A percentile compares a stretch with the other conserved stretches of the same genome.
Evolutionary conservation across 2,113 vertebrate species (phyloP).

Genomic region (Clarias batrachus): DNA sequence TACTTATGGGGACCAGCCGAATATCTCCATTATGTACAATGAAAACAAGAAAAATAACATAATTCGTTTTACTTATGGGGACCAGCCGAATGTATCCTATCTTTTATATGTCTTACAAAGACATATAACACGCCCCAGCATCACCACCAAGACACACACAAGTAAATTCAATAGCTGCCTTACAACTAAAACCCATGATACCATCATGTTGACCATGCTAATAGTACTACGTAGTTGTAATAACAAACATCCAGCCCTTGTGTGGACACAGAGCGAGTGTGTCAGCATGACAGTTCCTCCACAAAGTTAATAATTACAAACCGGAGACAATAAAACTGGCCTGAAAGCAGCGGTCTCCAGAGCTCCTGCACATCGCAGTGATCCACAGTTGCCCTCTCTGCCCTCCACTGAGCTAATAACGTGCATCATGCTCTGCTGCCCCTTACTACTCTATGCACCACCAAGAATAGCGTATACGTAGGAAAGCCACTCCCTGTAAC

Average conservation of each 20-base stretch:
- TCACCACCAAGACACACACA: background rate
- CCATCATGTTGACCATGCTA: background rate
- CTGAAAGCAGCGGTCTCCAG: constrained; percentile 13
- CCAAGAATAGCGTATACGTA: constrained; percentile 48
- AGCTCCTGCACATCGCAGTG: constrained; percentile 34
- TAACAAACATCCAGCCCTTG: background rate
- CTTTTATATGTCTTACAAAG: background rate
- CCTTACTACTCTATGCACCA: constrained; percentile 12
- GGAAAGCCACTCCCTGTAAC: constrained; percentile 38
- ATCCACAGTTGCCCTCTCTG: constrained; percentile 30
- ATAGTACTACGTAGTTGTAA: background rate
- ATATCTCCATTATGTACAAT: too few relatives aligned
- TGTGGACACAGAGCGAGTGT: background rate
- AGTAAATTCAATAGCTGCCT: background rate
- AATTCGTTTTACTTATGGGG: too few relatives aligned
- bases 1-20: too few relatives aligned
- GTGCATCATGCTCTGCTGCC: constrained; percentile 38
- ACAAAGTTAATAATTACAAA: constrained; percentile 30
- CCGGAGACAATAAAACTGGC: background rate
- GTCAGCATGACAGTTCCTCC: background rate
- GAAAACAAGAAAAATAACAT: too few relatives aligned
- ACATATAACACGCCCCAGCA: background rate
- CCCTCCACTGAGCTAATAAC: background rate
- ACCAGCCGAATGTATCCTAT: too few relatives aligned
- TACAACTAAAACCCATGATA: background rate